phyloP scores from a whole-genome alignment of 1,140 invertebrate genomes.

The Latrodectus geometricus region DNA sequence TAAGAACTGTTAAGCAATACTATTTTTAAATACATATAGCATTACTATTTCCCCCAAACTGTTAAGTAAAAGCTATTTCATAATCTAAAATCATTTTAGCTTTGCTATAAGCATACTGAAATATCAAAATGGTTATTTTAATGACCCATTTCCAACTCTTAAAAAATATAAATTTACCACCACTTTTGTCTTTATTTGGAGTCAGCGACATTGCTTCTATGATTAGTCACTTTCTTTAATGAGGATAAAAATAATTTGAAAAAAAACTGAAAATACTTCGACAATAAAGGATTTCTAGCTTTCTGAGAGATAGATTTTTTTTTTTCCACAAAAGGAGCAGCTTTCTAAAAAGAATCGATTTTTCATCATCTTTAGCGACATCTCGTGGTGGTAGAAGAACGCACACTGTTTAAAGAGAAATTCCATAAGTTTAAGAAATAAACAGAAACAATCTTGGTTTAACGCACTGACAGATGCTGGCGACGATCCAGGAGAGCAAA shows the following conservation, averaged over 20 bases:
- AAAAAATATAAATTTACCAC: conserved; percentile 1
- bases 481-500: conserved; percentile 30
- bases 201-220: neutral
- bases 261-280: conserved; percentile 31
- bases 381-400: conserved; percentile 24
- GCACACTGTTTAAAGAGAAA: conserved; percentile 12
- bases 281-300: conserved; percentile 45
- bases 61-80: too few species aligned
- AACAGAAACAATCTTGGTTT: conserved; percentile 43
- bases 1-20: too few species aligned
- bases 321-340: too few species aligned
- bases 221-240: conserved; percentile 55
- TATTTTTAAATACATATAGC: too few species aligned
- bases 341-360: conserved; percentile 17
- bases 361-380: conserved; percentile 47
- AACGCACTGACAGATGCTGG: conserved; percentile 40
- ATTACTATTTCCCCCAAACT: too few species aligned
- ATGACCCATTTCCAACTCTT: conserved; percentile 27
- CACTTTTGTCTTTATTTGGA: conserved; percentile 33
- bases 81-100: too few species aligned
- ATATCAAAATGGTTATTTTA: conserved; percentile 42
- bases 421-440: conserved; percentile 22
- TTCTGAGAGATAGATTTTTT: conserved; percentile 23
- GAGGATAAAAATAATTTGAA: conserved; percentile 18
- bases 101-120: neutral